Percentiles rank a stretch among this genome's conserved stretches.
These are phyloP conservation scores for Spea hammondii DNA, from an alignment of 2,797 vertebrate genomes.

Conservation along the genomic window DNA sequence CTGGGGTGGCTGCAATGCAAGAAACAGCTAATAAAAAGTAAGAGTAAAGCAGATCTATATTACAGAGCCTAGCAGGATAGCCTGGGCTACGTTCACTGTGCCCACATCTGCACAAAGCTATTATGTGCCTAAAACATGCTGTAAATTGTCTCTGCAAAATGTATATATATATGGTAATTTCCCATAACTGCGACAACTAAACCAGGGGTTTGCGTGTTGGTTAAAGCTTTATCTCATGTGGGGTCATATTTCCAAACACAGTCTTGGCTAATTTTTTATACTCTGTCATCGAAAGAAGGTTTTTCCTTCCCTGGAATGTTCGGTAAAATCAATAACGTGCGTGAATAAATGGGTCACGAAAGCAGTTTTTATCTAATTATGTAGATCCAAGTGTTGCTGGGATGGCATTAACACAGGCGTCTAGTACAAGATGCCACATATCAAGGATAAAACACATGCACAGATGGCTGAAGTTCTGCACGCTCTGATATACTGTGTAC, in stretches of 20 bases:
- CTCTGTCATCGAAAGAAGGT: constrained; percentile 2
- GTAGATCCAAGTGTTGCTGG: constrained; percentile 41
- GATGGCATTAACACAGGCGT: constrained; percentile 46
- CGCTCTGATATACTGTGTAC: not conserved
- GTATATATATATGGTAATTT: constrained; percentile 24
- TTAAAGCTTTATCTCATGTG: constrained; percentile 20
- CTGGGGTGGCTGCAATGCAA: constrained; percentile 32
- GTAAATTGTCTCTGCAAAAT: constrained; percentile 14
- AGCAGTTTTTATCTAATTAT: constrained; percentile 52
- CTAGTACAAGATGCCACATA: constrained; percentile 12
- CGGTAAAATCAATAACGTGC: constrained; percentile 56
- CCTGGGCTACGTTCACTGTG: constrained; percentile 26
- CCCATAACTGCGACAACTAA: constrained; percentile 28
- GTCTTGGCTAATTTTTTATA: constrained; percentile 22
- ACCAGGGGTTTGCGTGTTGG: constrained; percentile 13
- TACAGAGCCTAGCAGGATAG: constrained; percentile 31
- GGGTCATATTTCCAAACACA: constrained; percentile 17
- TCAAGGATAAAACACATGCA: constrained; percentile 1
- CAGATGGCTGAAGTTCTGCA: constrained; percentile 5
- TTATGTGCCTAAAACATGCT: constrained; percentile 14
- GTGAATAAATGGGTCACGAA: constrained; percentile 49
- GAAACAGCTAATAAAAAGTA: constrained; percentile 43
- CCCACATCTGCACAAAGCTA: constrained; percentile 26
- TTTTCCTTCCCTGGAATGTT: constrained; percentile 49
- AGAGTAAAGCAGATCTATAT: constrained; percentile 32